Conservation (phyloP, 2,888 invertebrate genomes). For the Endotricha flammealis region DNA sequence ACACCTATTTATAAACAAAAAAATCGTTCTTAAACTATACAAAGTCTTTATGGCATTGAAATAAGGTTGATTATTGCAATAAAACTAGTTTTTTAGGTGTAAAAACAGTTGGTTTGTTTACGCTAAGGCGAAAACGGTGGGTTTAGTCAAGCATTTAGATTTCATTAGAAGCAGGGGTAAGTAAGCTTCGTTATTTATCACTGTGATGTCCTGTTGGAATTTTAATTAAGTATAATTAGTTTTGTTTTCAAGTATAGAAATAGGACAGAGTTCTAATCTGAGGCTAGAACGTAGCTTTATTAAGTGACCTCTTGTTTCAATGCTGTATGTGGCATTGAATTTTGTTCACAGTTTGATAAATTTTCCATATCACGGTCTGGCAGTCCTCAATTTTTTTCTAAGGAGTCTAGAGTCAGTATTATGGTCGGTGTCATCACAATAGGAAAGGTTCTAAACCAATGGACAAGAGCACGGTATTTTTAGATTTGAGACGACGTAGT, state of each 20-base stretch:
- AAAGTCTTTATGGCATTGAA: not conserved
- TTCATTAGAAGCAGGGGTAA: slow-evolving; percentile 21
- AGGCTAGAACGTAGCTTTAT: no score
- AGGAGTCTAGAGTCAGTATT: no score
- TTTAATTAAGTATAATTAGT: slow-evolving; percentile 22
- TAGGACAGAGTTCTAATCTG: no score
- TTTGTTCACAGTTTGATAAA: no score
- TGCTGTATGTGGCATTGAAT: no score
- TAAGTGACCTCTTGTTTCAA: no score
- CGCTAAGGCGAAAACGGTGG: slow-evolving; percentile 15
- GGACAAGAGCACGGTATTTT: no score
- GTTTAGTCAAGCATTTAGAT: slow-evolving; percentile 24
- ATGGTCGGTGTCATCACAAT: no score
- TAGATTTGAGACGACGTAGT: no score
- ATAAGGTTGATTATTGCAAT: slow-evolving; percentile 3
- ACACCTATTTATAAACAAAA: slow-evolving; percentile 8
- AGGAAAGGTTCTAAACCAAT: no score
- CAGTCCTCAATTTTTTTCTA: no score
- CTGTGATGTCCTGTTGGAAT: slow-evolving; percentile 17
- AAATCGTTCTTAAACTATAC: not conserved
- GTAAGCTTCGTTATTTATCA: slow-evolving; percentile 20
- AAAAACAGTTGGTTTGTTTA: slow-evolving; percentile 8
- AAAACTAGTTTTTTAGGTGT: not conserved
- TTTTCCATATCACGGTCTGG: no score
- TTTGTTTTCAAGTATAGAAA: not conserved